phyloP scores from a whole-genome alignment of 2,797 vertebrate genomes.

The Argyrosomus regius region DNA sequence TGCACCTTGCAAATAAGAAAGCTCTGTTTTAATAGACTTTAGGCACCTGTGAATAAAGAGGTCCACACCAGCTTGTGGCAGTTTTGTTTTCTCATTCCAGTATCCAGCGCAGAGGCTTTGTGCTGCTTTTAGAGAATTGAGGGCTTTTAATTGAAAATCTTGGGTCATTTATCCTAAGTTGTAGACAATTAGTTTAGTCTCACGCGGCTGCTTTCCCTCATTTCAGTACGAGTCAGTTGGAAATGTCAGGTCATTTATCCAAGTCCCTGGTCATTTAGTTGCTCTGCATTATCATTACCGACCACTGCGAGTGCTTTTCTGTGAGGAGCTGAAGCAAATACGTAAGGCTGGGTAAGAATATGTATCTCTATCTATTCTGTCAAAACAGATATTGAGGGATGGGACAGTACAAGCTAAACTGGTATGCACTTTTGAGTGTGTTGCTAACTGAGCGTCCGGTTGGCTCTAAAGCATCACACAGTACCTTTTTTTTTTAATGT shows the following conservation, averaged over 20 bases:
- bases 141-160: conserved; percentile 38
- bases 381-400: neutral
- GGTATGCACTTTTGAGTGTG: neutral
- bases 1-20: neutral
- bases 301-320: neutral
- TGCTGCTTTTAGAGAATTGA: conserved; percentile 2
- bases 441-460: neutral
- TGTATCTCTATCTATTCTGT: neutral
- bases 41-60: conserved; percentile 8
- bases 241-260: conserved; percentile 30
- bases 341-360: neutral
- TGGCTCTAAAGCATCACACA: neutral
- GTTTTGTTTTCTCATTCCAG: conserved; percentile 12
- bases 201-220: conserved; percentile 25
- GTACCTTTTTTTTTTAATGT: neutral
- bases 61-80: neutral
- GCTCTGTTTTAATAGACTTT: conserved; percentile 13
- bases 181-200: conserved; percentile 19
- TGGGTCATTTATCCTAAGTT: conserved; percentile 29
- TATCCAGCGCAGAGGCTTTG: neutral
- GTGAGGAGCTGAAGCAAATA: neutral
- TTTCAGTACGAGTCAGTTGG: conserved; percentile 12
- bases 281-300: conserved; percentile 2
- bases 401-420: neutral
- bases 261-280: conserved; percentile 1